phyloP scores from a whole-genome alignment of 2,888 invertebrate genomes.

The Hedychridium roseum region DNA sequence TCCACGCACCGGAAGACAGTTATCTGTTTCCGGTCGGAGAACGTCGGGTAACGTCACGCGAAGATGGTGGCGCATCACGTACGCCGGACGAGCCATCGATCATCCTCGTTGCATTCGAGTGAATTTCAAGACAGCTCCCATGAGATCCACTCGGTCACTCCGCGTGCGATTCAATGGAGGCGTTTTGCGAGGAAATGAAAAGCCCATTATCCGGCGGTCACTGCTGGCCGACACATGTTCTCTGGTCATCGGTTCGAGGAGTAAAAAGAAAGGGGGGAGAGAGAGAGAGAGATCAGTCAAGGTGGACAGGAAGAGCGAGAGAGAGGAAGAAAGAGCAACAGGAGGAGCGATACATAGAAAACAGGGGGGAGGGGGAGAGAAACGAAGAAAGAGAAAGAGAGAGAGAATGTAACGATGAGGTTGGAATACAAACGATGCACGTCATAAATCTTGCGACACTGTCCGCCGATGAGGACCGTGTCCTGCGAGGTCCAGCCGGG shows the following conservation, averaged over 20 bases:
- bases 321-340: not conserved
- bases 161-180: no score
- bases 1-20: conserved; percentile 23
- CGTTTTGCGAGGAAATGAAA: no score
- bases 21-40: conserved; percentile 25
- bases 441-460: conserved; percentile 45
- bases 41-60: conserved; percentile 18
- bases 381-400: no score
- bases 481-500: conserved; percentile 37
- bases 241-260: conserved; percentile 6
- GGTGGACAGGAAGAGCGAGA: no score
- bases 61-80: not conserved
- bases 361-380: not conserved
- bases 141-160: no score
- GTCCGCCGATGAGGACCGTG: conserved; percentile 26
- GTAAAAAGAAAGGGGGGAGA: no score
- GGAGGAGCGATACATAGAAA: not conserved
- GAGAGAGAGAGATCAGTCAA: no score
- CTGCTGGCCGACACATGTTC: conserved; percentile 41
- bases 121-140: no score
- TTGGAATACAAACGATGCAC: no score
- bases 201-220: no score
- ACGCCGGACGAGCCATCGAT: conserved; percentile 24
- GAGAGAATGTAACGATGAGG: no score
- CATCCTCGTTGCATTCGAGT: conserved; percentile 17